Evolutionary conservation across 1,140 invertebrate genomes (phyloP).

Genomic region (Zaprionus nigranus): DNA sequence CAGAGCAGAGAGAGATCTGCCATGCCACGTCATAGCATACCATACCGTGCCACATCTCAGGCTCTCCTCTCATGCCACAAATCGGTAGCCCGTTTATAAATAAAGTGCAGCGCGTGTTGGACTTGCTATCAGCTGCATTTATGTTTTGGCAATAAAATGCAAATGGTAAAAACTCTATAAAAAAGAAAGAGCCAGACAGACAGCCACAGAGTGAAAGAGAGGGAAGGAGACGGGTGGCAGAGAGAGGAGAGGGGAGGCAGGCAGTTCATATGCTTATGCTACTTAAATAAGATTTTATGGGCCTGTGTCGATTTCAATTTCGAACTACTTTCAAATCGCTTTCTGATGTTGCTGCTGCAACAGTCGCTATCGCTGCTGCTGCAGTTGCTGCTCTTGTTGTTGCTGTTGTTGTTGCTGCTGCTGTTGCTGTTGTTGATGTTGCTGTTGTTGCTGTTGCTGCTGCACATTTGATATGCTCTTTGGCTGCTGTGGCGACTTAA

Average conservation of each 20-base stretch:
- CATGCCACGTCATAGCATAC: neutral
- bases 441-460: conserved; percentile 14
- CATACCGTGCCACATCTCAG: conserved; percentile 5
- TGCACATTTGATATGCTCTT: conserved; percentile 78
- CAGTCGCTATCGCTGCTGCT: conserved; percentile 24
- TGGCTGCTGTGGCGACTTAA: conserved; percentile 65
- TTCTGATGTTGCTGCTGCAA: conserved; percentile 37
- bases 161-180: conserved; percentile 74
- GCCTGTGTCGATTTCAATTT: conserved; percentile 67
- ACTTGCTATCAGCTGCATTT: conserved; percentile 61
- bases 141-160: conserved; percentile 82
- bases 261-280: conserved; percentile 72
- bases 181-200: conserved; percentile 42
- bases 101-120: conserved; percentile 32
- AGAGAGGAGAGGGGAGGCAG: conserved; percentile 13
- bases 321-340: conserved; percentile 68
- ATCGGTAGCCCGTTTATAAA: conserved; percentile 51
- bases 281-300: conserved; percentile 73
- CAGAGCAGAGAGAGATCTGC: neutral
- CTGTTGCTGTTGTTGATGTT: neutral
- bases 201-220: conserved; percentile 23
- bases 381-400: neutral
- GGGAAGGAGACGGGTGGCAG: conserved; percentile 19
- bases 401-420: conserved; percentile 4
- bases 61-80: conserved; percentile 29